Conservation (phyloP, 2,888 invertebrate genomes). For the Ormyrus labotus region DNA sequence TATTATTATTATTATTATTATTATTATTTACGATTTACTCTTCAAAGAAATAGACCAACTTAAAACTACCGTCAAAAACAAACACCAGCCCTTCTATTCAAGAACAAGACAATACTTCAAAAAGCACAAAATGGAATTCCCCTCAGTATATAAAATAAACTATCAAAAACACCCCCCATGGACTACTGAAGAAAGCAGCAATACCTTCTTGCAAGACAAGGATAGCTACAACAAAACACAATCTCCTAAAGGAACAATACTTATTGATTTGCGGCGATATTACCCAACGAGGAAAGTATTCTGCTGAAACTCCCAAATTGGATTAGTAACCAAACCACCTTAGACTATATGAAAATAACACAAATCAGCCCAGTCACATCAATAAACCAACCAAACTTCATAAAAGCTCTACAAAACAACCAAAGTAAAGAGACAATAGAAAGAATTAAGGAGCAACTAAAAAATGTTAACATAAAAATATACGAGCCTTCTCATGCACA, state of each 20-base stretch:
- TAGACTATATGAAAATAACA: no score
- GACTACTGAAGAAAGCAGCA: background rate
- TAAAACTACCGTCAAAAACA: background rate
- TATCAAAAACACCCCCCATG: background rate
- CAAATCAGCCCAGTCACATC: no score
- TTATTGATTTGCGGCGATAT: background rate
- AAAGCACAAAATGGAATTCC: background rate
- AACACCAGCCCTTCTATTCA: background rate
- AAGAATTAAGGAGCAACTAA: no score
- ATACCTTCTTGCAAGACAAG: background rate
- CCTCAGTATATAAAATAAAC: background rate
- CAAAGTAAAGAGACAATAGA: no score
- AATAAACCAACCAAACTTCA: no score
- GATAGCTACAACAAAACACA: background rate
- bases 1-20: no score
- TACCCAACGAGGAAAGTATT: background rate
- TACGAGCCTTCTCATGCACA: no score
- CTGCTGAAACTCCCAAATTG: background rate
- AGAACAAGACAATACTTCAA: background rate
- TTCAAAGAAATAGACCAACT: background rate
- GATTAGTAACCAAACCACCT: background rate
- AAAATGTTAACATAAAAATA: no score
- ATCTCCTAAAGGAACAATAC: background rate
- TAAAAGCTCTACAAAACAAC: no score
- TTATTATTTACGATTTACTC: background rate